phyloP scores from a whole-genome alignment of 2,113 vertebrate species.

The Hassar affinis region DNA sequence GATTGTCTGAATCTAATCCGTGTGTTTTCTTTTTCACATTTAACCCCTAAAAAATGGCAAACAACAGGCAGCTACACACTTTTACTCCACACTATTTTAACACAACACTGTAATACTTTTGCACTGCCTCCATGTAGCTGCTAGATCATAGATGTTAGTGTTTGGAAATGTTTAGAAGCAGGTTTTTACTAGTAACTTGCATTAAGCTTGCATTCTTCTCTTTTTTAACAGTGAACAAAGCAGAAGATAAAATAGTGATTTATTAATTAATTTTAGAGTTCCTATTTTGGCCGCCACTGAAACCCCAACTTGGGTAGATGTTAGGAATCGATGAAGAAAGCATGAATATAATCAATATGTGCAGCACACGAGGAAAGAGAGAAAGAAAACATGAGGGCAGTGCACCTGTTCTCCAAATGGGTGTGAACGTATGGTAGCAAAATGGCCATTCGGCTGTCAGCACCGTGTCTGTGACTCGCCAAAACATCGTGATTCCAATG shows the following conservation, averaged over 20 bases:
- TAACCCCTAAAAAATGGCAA: background rate
- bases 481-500: slow-evolving; percentile 3
- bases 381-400: slow-evolving; percentile 9
- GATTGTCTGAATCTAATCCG: background rate
- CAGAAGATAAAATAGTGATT: background rate
- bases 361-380: background rate
- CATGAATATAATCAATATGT: background rate
- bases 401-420: slow-evolving; percentile 35
- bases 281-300: background rate
- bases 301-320: background rate
- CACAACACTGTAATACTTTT: background rate
- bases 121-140: background rate
- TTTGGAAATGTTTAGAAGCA: background rate
- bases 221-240: background rate
- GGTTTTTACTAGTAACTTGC: background rate
- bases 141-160: background rate
- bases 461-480: background rate
- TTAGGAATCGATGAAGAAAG: background rate
- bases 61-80: background rate
- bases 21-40: background rate
- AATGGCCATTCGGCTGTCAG: slow-evolving; percentile 31
- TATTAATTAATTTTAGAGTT: background rate
- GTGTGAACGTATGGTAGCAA: background rate
- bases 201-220: background rate
- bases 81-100: background rate